phyloP scores from a whole-genome alignment of 2,113 vertebrate genomes.

The Anarhynchus alexandrinus region DNA sequence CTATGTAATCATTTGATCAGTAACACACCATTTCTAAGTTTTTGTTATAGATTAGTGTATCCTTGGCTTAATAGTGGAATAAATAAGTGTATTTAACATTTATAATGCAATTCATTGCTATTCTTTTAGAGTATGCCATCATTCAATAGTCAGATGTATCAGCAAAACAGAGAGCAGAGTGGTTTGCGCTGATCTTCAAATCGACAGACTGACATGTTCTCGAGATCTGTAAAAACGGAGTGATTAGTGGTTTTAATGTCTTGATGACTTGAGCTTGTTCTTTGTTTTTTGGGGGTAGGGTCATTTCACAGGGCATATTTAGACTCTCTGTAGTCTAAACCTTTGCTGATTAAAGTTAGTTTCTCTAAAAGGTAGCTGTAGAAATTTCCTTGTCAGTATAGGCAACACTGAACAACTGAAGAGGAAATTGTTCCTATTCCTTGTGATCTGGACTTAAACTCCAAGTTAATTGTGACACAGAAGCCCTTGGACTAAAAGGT shows the following conservation, averaged over 20 bases:
- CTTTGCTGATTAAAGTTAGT: conserved; percentile 25
- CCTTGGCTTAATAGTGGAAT: background rate
- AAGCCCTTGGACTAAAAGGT: conserved; percentile 18
- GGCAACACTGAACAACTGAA: background rate
- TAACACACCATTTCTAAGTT: background rate
- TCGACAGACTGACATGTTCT: background rate
- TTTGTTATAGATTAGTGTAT: conserved; percentile 7
- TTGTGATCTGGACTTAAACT: background rate
- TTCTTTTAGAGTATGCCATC: background rate
- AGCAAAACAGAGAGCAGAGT: background rate
- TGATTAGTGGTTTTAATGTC: background rate
- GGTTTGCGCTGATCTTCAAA: background rate
- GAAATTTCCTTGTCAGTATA: background rate
- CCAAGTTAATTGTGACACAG: background rate
- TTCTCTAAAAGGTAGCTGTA: background rate
- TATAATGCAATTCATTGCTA: background rate
- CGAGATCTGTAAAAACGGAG: background rate
- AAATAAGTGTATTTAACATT: background rate
- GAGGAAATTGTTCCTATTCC: conserved; percentile 15
- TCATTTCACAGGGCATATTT: background rate
- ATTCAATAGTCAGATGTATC: background rate
- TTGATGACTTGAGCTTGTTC: background rate
- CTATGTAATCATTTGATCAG: background rate
- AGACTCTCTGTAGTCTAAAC: conserved; percentile 3
- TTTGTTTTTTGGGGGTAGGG: background rate